Percentiles rank a stretch among this genome's conserved stretches.
These are phyloP conservation scores for Cylloceria caligata DNA, from an alignment of 2,888 invertebrate species.

Conservation along the genomic window DNA sequence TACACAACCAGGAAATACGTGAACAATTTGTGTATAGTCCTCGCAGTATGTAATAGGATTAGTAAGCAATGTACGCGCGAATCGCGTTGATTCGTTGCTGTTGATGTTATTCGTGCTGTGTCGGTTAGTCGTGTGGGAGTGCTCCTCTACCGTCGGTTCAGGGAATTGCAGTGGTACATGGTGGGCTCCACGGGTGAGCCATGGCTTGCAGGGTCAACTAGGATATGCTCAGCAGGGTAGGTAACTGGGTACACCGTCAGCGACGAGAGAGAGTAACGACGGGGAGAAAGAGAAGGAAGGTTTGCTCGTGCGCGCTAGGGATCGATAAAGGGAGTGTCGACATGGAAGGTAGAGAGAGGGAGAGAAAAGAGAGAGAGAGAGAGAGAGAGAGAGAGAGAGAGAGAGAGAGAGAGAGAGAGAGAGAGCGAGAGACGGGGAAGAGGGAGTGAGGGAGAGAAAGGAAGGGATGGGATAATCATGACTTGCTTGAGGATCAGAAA, in stretches of 20 bases:
- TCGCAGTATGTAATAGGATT: background rate
- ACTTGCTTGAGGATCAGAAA: constrained; percentile 58
- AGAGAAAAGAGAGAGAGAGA: constrained; percentile 58
- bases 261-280: constrained; percentile 63
- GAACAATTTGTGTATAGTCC: background rate
- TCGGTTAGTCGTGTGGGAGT: constrained; percentile 21
- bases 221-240: constrained; percentile 70
- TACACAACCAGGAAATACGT: background rate
- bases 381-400: constrained; percentile 34
- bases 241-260: constrained; percentile 74
- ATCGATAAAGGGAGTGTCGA: constrained; percentile 84
- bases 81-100: constrained; percentile 8
- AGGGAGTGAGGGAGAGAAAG: constrained; percentile 80
- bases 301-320: constrained; percentile 70
- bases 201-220: constrained; percentile 66
- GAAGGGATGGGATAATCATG: constrained; percentile 54
- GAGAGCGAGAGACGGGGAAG: constrained; percentile 69
- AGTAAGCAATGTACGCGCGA: constrained; percentile 4
- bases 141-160: constrained; percentile 6
- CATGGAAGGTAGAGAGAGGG: constrained; percentile 68
- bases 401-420: constrained; percentile 32
- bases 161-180: constrained; percentile 67
- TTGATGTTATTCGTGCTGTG: constrained; percentile 16
- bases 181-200: constrained; percentile 68
- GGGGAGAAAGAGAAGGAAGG: constrained; percentile 24